These are phyloP conservation scores for Nansenia antarctica DNA, from an alignment of 2,113 vertebrate species.

Conservation along the genomic window DNA sequence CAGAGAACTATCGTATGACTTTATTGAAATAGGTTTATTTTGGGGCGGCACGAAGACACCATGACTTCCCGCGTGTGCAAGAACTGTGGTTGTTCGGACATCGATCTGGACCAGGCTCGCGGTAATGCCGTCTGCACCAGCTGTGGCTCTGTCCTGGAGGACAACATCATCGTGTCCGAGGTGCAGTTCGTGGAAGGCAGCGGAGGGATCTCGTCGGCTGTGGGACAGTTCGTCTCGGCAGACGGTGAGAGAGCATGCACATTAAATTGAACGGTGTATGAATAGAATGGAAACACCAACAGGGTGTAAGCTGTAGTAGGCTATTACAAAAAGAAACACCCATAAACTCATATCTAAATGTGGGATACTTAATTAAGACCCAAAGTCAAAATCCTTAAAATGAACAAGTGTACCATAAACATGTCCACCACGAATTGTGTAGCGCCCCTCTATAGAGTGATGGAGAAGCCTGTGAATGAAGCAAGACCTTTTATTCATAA, in stretches of 20 bases:
- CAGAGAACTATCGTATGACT: neutral
- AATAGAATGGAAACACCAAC: too few species aligned
- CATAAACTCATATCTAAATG: too few species aligned
- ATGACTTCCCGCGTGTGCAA: conserved; percentile 87
- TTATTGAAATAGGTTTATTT: neutral
- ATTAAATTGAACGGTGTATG: too few species aligned
- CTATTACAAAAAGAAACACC: too few species aligned
- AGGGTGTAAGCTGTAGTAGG: neutral
- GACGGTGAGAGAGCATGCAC: conserved; percentile 81
- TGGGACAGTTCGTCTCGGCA: conserved; percentile 95
- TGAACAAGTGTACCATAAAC: too few species aligned
- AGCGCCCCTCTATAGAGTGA: too few species aligned
- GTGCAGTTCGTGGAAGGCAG: conserved; percentile 95
- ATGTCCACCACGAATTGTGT: too few species aligned
- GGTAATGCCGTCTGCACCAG: conserved; percentile 91
- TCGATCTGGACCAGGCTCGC: conserved; percentile 89
- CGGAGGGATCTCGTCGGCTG: conserved; percentile 89
- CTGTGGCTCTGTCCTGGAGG: conserved; percentile 94
- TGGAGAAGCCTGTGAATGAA: too few species aligned
- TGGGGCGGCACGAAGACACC: conserved; percentile 14
- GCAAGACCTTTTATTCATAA: too few species aligned
- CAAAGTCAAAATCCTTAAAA: too few species aligned
- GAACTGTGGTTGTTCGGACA: conserved; percentile 87
- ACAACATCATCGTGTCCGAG: conserved; percentile 97
- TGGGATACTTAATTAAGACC: too few species aligned